Base-by-base conservation (phyloP, 2,113 vertebrate species). In the Delphinapterus leucas region DNA sequence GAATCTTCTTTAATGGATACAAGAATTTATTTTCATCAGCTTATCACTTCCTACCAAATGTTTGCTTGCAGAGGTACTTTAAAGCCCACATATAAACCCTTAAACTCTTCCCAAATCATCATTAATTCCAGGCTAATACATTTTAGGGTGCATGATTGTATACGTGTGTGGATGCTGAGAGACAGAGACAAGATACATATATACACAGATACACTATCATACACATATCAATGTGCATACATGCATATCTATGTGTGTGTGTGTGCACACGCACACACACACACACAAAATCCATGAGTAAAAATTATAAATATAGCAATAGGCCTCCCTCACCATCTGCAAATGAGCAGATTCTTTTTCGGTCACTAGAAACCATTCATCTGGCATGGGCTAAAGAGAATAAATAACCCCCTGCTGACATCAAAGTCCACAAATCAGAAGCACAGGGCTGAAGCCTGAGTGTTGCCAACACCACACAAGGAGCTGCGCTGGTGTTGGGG, bases 381-480 rank as follows among this genome's bases (percentile, higher is more conserved):
- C 23, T 26, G 68, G n/a, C n/a, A 11, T 31, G 21, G 36, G 13
- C 47, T 53, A 14, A 93, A 92, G 14, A 55, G 68, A 71, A 80
- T 23, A 60, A 70, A 33, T 7, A 36, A 44, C 8, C 71, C 13
- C 17, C 70, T 61, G 47, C 25, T 60, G 63, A 79, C 23, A 36
- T 68, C 61, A 84, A 68, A 86, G 41, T 36, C 26, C 15, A 18
- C 38, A 26, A 9, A 36, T 49, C 58, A 58, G 65, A 83, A 55
- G n/a, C 5, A 14, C 0, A 0, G 0, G 0, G 53, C 9, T 1
- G 0, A 38, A 63, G 53, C 6, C 44, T 5, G 14, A 4, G 20
- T 0, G 8, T 2, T 38, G 88, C 11, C 10, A 12, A 84, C 0
- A 2, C 17, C 11, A 2, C 9, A 60, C 1, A 0, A 0, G 1